phyloP scores from a whole-genome alignment of 2,797 vertebrate genomes.

The Sparidentex hasta region DNA sequence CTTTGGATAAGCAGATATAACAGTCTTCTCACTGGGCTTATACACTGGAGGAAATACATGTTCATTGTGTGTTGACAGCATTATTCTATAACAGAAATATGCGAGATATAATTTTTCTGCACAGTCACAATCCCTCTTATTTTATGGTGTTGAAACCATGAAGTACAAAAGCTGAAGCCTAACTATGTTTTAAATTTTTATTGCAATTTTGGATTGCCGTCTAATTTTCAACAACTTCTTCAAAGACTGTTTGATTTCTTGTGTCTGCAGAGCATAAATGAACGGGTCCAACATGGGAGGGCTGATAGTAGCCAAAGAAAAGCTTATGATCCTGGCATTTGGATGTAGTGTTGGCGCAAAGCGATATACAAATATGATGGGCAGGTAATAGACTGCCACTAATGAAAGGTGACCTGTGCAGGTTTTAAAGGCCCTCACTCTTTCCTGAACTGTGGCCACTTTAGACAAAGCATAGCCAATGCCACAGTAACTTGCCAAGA shows the following conservation, averaged over 20 bases:
- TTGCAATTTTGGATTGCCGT: background rate
- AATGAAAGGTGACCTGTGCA: constrained; percentile 70
- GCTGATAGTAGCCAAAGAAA: constrained; percentile 64
- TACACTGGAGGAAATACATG: background rate
- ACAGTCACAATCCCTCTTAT: background rate
- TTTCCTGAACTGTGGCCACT: constrained; percentile 44
- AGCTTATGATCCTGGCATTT: constrained; percentile 71
- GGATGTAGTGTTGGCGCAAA: constrained; percentile 32
- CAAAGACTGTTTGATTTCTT: constrained; percentile 69
- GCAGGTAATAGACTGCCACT: constrained; percentile 68
- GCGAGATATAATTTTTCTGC: background rate
- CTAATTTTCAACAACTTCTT: constrained; percentile 39
- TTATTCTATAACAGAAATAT: background rate
- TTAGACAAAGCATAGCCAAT: constrained; percentile 58
- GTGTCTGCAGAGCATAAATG: constrained; percentile 77
- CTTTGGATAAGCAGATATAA: background rate
- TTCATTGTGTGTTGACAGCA: background rate
- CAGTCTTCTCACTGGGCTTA: background rate
- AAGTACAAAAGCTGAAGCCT: background rate
- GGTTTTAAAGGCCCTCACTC: constrained; percentile 71
- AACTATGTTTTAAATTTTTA: background rate
- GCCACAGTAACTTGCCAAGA: constrained; percentile 56
- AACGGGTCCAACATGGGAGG: constrained; percentile 76
- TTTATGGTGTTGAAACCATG: background rate
- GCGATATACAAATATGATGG: background rate